Base-by-base conservation (phyloP, 2,797 vertebrate genomes). In the Pelodytes ibericus region DNA sequence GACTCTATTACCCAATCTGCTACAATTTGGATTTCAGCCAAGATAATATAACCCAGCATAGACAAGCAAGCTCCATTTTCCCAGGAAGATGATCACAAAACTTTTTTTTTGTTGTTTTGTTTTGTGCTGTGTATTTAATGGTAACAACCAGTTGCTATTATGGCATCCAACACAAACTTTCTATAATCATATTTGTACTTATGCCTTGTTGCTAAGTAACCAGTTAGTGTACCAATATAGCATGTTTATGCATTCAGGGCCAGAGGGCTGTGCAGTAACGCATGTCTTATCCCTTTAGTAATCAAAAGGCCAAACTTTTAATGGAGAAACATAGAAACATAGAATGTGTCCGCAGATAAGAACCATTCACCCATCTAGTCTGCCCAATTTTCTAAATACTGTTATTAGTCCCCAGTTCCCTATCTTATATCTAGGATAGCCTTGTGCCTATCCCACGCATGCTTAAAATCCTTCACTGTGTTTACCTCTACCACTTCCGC, bases 141-240 rank as follows among this genome's bases (percentile, higher is more conserved):
- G 74, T 47, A 75, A 70, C 74, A 62, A 62, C n/a, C 33, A 51
- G 74, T 75, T 75, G 74, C 74, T 70, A 75, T 56, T 61, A n/a
- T 69, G 66, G 53, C 74, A 62, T 53, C 41, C 22, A 62, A 18
- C 41, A 69, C 58, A 53, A 60, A 69, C 65, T 69, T 68, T 70
- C 68, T 67, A 30, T 47, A 25, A 51, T 44, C 22, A 18, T 62
- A 75, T 62, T 60, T 70, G 31, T 70, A 36, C 56, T 8, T 69
- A 49, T 25, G 16, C 16, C 29, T 36, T 30, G 74, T 75, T 61
- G 65, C 74, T 75, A 75, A 62, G 74, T 49, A 51, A 10, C 25
- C 9, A 62, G 41, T 62, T 22, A 31, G n/a, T 68, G 26, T 26
- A 68, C 47, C 26, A 20, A 36, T 59, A 59, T 59, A 53, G n/a